Base-by-base conservation (phyloP, 2,113 vertebrate genomes). In the Murina feae region DNA sequence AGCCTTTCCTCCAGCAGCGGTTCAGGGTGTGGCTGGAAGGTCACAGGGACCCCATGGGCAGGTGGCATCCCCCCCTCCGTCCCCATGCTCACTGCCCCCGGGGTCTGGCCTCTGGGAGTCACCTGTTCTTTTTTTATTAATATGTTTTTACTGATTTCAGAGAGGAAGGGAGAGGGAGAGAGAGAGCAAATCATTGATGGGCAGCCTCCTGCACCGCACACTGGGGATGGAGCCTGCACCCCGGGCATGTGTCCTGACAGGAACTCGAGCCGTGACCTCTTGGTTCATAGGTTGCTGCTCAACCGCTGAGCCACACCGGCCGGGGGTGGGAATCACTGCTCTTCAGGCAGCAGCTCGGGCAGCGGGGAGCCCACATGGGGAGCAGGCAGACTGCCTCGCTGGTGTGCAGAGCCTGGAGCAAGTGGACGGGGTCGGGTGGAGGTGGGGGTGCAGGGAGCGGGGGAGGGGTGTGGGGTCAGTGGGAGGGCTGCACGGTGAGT, bases 401-500 rank as follows among this genome's bases (percentile, higher is more conserved):
- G 3, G 49, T 16, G 42, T 10, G 49, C 21, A 35, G 10, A 11
- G 32, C 6, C 28, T 51, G 13, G 74, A 47, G 47, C 74, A 51
- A n/a, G 58, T 44, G 39, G 42, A 32, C 30, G 47, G 3, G 10
- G n/a, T n/a, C n/a, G n/a, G n/a, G n/a, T n/a, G n/a, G n/a, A n/a
- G n/a, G n/a, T n/a, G 44, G 14, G 14, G 5, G 28, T 17, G 13
- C 16, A 5, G 16, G 32, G 51, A 60, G 55, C 44, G 1, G 37
- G 17, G 89, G 13, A 5, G 30, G 17, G 18, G 7, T 0, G 14
- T 7, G 51, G 7, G 60, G 35, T 2, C 2, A 14, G 58, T 4
- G 42, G 49, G 23, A 44, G n/a, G 47, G 18, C 60, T 1, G 6
- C 9, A 0, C 25, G 5, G 58, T 7, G 10, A 0, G 37, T 23